phyloP scores from a whole-genome alignment of 2,113 vertebrate genomes.

The Notarius quadriscutis region DNA sequence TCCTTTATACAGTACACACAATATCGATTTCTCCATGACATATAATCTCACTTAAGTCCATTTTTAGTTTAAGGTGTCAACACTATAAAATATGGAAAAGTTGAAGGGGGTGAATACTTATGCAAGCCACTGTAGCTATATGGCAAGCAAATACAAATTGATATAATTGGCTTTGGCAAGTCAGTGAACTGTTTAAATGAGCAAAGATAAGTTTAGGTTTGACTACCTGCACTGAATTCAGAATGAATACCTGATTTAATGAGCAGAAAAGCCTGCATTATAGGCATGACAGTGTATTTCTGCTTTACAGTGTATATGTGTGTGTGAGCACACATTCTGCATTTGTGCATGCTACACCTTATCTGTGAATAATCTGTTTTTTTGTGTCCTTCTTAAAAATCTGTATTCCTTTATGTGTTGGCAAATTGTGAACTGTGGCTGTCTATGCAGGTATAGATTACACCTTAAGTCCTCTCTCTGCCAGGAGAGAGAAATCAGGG shows the following conservation, averaged over 20 bases:
- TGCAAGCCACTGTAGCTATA: not conserved
- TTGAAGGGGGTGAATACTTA: not conserved
- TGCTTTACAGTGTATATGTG: not conserved
- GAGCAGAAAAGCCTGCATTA: not conserved
- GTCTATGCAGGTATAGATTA: constrained; percentile 61
- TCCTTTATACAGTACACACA: not conserved
- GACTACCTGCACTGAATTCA: not conserved
- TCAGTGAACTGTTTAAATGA: not conserved
- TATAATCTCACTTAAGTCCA: not conserved
- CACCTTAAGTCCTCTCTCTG: constrained; percentile 60
- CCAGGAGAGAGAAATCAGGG: constrained; percentile 69
- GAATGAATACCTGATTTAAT: not conserved
- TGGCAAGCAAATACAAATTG: not conserved
- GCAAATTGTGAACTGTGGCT: constrained; percentile 25
- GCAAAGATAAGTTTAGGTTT: not conserved
- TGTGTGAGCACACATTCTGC: not conserved
- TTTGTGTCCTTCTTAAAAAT: constrained; percentile 32
- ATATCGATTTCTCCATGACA: not conserved
- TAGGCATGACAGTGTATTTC: not conserved
- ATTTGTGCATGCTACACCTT: constrained; percentile 13
- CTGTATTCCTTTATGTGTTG: constrained; percentile 37
- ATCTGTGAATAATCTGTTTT: constrained; percentile 3
- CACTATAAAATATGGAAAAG: not conserved
- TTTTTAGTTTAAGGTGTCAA: not conserved
- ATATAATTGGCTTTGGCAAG: not conserved